Evolutionary conservation across 1,140 invertebrate species (phyloP), one percentile per base, ranked within the genome.

Genomic region (Asobara japonica): DNA sequence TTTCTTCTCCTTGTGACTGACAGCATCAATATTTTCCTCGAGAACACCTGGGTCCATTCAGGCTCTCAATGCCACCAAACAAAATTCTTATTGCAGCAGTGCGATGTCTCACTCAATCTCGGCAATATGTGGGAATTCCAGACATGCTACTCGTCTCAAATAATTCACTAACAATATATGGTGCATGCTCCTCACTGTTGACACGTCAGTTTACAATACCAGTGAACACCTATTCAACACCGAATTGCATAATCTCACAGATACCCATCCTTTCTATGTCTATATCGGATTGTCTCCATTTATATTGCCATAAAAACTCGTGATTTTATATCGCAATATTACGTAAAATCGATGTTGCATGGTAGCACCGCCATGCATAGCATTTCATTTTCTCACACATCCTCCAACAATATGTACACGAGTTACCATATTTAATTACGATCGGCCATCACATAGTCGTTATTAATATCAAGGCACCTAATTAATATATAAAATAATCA

Each of bases 341-440:
- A 13, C 41, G 41, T 45, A 45, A 45, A 45, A 45, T 45, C 41
- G 41, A 45, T 45, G 41, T 45, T 45, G 41, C 41, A 45, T 45
- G 41, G 41, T 45, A 11, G 41, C 41, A 45, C 41, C 41, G n/a
- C n/a, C n/a, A n/a, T 16, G 41, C 18, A 45, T 45, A 16, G 41
- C 41, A 45, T 45, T 45, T 45, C 41, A 13, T n/a, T 13, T 16
- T 16, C 41, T 45, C 10, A 45, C n/a, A 16, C 18, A 45, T 16
- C n/a, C 41, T 16, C 18, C 41, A 45, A 45, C 41, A 45, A 45
- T 45, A 45, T 45, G 41, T 45, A 45, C 41, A 45, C 41, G n/a
- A 45, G 41, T 45, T 45, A 45, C 18, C 31, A 33, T 11, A 33
- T 13, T 45, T 18, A 16, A 1, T 7, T 45, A 2, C 13, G n/a